Evolutionary conservation across 2,113 vertebrate genomes (phyloP), one percentile per base, ranked within the genome.

Genomic region (Ptilonorhynchus violaceus): DNA sequence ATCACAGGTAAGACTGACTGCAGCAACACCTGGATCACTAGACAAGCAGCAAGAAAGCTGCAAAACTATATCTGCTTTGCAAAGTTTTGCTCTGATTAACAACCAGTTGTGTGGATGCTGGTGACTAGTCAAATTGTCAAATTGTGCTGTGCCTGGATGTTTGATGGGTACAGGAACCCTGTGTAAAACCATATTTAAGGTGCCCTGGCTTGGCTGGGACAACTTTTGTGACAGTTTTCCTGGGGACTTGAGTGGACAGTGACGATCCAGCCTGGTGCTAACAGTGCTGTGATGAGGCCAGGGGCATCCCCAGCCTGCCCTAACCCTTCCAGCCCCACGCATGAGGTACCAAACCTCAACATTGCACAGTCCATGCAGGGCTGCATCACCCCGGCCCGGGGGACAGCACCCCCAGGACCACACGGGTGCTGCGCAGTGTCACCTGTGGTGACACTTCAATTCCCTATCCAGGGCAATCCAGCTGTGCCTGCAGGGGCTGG

Each of bases 301-400:
- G 62, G 10, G 47, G 20, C n/a, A 42, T 3, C 25, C 52, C 19
- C 27, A 70, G 37, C 50, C 33, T 46, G 33, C 33, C 31, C 42
- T 35, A 39, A 37, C n/a, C 35, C 66, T 3, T 6, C 69, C 1
- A 7, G 35, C 27, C 42, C 15, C 2, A 6, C 56, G 10, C 9
- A 4, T 2, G 7, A 18, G 4, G 58, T 0, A 21, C 52, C 52
- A 33, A 31, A 69, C 16, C 19, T 47, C 31, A n/a, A 0, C 1
- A 0, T 0, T 35, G 30, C 30, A 2, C 4, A 1, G 70, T 8
- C n/a, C 1, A 0, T 11, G 52, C 1, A 3, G 44, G 76, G 39
- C 59, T 8, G n/a, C 23, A 3, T 24, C 35, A 4, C 12, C 13
- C 17, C 49, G 11, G 27, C n/a, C 33, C 25, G 13, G 23, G 28